These are phyloP conservation scores for Sterna hirundo DNA, from an alignment of 2,113 vertebrate genomes.

Conservation along the genomic window DNA sequence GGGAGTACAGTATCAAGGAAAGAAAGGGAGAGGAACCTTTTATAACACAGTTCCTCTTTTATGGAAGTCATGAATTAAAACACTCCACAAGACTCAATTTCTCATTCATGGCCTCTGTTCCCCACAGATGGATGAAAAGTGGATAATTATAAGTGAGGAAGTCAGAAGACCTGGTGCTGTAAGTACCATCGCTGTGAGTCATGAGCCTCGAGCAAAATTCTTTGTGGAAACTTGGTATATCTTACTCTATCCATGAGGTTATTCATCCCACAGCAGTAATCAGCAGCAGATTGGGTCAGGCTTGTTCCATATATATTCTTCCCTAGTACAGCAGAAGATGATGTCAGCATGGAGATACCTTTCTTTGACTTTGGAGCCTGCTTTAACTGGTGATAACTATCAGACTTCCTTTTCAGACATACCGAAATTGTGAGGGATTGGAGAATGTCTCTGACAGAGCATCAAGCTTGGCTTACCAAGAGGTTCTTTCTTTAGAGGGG, in stretches of 20 bases:
- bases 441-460: neutral
- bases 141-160: slow-evolving; percentile 44
- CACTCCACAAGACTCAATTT: neutral
- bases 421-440: neutral
- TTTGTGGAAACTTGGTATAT: neutral
- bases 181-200: slow-evolving; percentile 15
- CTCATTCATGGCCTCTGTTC: slow-evolving; percentile 44
- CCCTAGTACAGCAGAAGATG: neutral
- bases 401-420: neutral
- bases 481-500: neutral
- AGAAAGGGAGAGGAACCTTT: neutral
- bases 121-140: slow-evolving; percentile 36
- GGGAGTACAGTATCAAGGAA: neutral
- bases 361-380: neutral
- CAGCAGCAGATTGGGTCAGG: neutral
- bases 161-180: slow-evolving; percentile 31
- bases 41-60: neutral
- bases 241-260: neutral
- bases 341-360: neutral
- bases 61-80: neutral
- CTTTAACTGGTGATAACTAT: neutral
- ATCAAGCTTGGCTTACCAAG: neutral
- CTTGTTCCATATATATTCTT: neutral
- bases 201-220: neutral
- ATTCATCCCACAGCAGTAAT: neutral